phyloP scores from a whole-genome alignment of 2,888 invertebrate genomes.

The Arrhopalites spinosus region DNA sequence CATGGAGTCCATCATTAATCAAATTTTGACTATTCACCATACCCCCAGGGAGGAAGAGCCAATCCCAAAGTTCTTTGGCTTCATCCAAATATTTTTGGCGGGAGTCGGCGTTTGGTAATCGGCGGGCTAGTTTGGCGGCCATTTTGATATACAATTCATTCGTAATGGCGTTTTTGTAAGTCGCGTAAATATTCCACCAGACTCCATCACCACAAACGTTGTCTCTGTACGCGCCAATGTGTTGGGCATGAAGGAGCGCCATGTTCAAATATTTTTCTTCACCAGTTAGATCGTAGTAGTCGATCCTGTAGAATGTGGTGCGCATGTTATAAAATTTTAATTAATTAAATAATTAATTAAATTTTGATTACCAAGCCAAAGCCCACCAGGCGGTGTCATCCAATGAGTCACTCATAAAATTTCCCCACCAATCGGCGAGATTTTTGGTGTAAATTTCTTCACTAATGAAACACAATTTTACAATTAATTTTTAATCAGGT shows the following conservation, averaged over 20 bases:
- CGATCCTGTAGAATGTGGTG: slow-evolving; percentile 16
- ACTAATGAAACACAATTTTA: not conserved
- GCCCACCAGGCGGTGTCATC: slow-evolving; percentile 53
- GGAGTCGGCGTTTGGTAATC: slow-evolving; percentile 44
- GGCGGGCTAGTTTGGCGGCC: slow-evolving; percentile 47
- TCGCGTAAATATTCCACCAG: slow-evolving; percentile 49
- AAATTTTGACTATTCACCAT: slow-evolving; percentile 38
- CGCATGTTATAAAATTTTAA: not conserved
- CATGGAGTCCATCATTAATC: slow-evolving; percentile 42
- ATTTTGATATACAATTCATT: slow-evolving; percentile 52
- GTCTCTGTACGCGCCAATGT: slow-evolving; percentile 47
- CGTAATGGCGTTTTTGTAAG: slow-evolving; percentile 53
- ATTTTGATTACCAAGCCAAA: slow-evolving; percentile 49
- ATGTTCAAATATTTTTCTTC: slow-evolving; percentile 50
- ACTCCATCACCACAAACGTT: slow-evolving; percentile 52
- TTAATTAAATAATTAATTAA: not conserved
- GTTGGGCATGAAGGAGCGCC: slow-evolving; percentile 49
- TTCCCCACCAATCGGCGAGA: slow-evolving; percentile 35
- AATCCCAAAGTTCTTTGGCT: slow-evolving; percentile 48
- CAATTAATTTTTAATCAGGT: slow-evolving; percentile 37
- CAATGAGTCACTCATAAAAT: slow-evolving; percentile 29
- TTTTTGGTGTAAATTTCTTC: slow-evolving; percentile 32
- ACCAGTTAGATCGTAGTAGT: slow-evolving; percentile 52
- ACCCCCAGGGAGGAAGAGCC: slow-evolving; percentile 49
- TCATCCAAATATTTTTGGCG: slow-evolving; percentile 40